Conservation (phyloP, 2,888 invertebrate genomes). For the Campoplex nolae region DNA sequence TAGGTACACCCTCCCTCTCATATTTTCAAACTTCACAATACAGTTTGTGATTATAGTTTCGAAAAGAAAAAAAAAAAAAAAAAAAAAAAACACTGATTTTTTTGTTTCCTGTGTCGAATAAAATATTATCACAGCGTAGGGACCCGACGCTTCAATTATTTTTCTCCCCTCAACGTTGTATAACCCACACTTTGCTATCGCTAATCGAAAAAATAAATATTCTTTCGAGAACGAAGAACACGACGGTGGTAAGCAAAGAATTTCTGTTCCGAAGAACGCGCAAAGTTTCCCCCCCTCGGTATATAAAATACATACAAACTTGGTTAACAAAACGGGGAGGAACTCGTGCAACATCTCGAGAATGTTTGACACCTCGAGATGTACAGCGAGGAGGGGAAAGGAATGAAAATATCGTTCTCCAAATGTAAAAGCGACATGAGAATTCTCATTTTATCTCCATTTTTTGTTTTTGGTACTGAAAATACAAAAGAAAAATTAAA, state of each 20-base stretch:
- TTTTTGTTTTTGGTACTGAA: neutral
- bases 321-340: neutral
- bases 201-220: conserved; percentile 58
- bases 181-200: neutral
- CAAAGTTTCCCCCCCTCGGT: conserved; percentile 6
- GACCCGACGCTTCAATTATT: conserved; percentile 41
- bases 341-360: conserved; percentile 37
- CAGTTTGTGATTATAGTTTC: neutral
- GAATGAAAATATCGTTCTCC: conserved; percentile 19
- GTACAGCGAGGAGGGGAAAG: neutral
- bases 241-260: conserved; percentile 12
- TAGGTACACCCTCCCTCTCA: neutral
- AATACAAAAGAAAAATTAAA: conserved; percentile 7
- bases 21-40: conserved; percentile 8
- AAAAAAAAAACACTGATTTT: neutral
- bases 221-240: conserved; percentile 11
- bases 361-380: conserved; percentile 53
- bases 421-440: conserved; percentile 32
- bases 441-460: conserved; percentile 20
- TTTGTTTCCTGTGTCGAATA: neutral
- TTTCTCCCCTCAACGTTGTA: conserved; percentile 25
- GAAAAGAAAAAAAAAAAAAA: neutral
- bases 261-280: conserved; percentile 13
- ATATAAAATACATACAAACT: conserved; percentile 39
- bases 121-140: conserved; percentile 24